These are phyloP conservation scores for Petrolisthes cinctipes DNA, from an alignment of 2,888 invertebrate species.

Conservation along the genomic window DNA sequence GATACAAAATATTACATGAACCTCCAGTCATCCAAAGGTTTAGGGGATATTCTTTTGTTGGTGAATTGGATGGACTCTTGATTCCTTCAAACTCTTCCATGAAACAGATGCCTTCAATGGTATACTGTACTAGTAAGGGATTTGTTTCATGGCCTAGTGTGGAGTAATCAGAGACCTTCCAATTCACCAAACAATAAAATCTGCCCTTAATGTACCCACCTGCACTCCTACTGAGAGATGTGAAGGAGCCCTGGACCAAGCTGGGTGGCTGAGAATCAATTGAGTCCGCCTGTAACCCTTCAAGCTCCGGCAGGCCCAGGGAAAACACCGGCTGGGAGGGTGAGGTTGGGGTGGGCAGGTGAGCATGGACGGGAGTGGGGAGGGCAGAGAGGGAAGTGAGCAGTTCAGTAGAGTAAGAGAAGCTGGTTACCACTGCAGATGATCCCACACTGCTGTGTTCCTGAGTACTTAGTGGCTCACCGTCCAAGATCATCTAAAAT, in stretches of 20 bases:
- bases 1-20: too few relatives aligned
- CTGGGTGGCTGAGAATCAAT: conserved; percentile 27
- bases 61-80: too few relatives aligned
- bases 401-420: background rate
- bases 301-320: background rate
- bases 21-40: too few relatives aligned
- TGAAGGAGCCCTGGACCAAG: conserved; percentile 21
- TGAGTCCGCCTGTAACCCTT: background rate
- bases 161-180: too few relatives aligned
- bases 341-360: conserved; percentile 6
- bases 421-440: background rate
- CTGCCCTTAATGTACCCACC: background rate
- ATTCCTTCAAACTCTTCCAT: too few relatives aligned
- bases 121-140: too few relatives aligned
- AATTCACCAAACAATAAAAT: too few relatives aligned
- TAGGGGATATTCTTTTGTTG: too few relatives aligned
- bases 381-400: conserved; percentile 17
- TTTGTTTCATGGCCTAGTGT: too few relatives aligned
- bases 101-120: too few relatives aligned
- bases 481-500: conserved; percentile 1
- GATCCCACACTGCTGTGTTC: background rate
- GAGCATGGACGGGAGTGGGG: background rate
- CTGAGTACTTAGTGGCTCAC: background rate
- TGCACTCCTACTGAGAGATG: conserved; percentile 25
- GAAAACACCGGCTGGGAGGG: background rate